Conservation (phyloP, 2,797 vertebrate species). For the Lagocephalus sceleratus region DNA sequence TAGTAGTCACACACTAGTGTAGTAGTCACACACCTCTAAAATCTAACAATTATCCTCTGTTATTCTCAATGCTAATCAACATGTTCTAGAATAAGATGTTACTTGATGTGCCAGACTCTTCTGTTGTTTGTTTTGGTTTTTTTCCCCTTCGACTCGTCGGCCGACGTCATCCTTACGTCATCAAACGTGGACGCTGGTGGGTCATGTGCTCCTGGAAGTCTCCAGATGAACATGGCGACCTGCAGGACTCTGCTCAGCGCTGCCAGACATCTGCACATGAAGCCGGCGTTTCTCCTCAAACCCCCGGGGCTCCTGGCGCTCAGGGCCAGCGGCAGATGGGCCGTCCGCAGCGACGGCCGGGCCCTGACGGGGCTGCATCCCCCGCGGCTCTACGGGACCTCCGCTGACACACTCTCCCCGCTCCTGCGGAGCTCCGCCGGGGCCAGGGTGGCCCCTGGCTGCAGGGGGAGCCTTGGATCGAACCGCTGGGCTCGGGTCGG, state of each 20-base stretch:
- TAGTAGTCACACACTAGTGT: too few relatives aligned
- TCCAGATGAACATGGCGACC: constrained; percentile 72
- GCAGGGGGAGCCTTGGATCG: constrained; percentile 11
- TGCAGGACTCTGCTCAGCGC: constrained; percentile 71
- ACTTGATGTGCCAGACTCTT: too few relatives aligned
- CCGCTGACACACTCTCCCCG: constrained; percentile 10
- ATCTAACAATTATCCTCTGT: too few relatives aligned
- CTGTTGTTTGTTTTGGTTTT: too few relatives aligned
- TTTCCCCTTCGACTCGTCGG: too few relatives aligned
- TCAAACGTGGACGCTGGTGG: neutral
- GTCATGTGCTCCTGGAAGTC: neutral
- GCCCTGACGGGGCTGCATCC: constrained; percentile 2
- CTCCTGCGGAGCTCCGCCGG: neutral
- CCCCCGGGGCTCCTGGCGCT: constrained; percentile 15
- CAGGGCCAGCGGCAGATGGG: constrained; percentile 7
- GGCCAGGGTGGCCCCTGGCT: constrained; percentile 28
- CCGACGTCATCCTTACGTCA: neutral
- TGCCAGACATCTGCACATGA: constrained; percentile 41
- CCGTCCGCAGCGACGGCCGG: neutral
- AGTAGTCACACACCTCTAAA: too few relatives aligned
- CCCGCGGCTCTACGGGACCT: constrained; percentile 26
- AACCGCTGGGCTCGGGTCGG: constrained; percentile 53
- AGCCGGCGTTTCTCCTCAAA: neutral
- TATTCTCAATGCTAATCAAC: too few relatives aligned
- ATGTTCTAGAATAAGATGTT: too few relatives aligned